Base-by-base conservation (phyloP, 2,797 vertebrate genomes). In the Coregonus ussuriensis region DNA sequence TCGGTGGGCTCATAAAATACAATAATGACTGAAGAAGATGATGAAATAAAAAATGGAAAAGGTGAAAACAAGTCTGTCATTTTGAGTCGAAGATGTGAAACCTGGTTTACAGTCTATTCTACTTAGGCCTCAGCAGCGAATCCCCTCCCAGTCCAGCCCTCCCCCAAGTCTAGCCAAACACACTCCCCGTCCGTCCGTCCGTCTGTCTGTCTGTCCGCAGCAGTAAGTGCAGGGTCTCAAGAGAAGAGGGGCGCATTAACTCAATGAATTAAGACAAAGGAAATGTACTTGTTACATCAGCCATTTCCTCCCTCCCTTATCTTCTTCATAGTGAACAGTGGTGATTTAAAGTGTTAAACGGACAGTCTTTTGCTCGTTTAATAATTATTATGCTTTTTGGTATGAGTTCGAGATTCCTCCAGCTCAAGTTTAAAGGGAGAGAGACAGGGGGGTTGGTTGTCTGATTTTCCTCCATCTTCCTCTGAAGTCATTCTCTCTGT, bases 371-470 rank as follows among this genome's bases (percentile, higher is more conserved):
- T 62, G 74, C 33, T 63, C 75, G 69, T 79, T 87, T 87, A 77
- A 31, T 74, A 41, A 89, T 87, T 76, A 31, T 74, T 37, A 88
- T 91, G 80, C 87, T 93, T 94, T 94, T 94, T 94, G 94, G 94
- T 94, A 94, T 92, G 90, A 92, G 90, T 71, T 91, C 83, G 90
- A 91, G 90, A 70, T 91, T 84, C 88, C 88, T 92, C 91, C 91
- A 89, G 91, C 87, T 89, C 86, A 88, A 86, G 82, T 87, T 89
- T 91, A 91, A 92, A 93, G 90, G 92, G 90, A 91, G 37, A 73
- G 72, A 76, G 80, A 93, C 91, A 92, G 92, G 92, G 92, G 92
- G 91, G 87, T 92, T 68, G 73, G 80, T 77, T 93, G 87, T 91
- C 86, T 90, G 79, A 84, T 86, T 86, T 59, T 52, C 41, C 54